Base-by-base conservation (phyloP, 2,888 invertebrate genomes). In the Ganaspis brasiliensis region DNA sequence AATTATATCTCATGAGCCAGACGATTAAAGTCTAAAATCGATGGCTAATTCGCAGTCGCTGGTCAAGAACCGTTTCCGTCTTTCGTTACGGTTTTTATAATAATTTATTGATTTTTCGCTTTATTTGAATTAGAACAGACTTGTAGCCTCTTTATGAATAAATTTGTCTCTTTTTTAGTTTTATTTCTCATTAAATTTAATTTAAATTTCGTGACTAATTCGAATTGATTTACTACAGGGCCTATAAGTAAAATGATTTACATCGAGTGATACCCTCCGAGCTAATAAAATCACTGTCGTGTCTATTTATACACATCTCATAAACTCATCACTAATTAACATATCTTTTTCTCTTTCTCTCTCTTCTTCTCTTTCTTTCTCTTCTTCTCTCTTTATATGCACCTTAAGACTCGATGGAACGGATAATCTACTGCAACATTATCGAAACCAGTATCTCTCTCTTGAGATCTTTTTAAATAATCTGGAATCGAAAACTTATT, bases 241-340 rank as follows among this genome's bases (percentile, higher is more conserved):
- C 55, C 67, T 67, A 67, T 67, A 67, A 14, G 24, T 67, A n/a
- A 67, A 67, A 67, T 40, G 3, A 67, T 67, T 67, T 67, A 67
- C 67, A 67, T n/a, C 24, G 45, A 89, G 87, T 83, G 86, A 82
- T 81, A 74, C 80, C 77, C 83, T 82, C 81, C 87, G 86, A 89
- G 87, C 89, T 89, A 89, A 87, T 86, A 86, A 86, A 88, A 89
- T 89, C 87, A 88, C 87, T 87, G 86, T 87, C 82, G 85, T 85
- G 87, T 87, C 89, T 89, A 87, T 86, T 84, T 83, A 85, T 74
- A 74, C 74, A 74, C 55, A 70, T 83, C 82, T 85, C 81, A 85
- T 85, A 87, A 89, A 88, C 87, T 88, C 83, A 81, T 88, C 82
- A 87, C 86, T 87, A 87, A 86, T 88, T 87, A 88, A 89, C 88